A percentile compares a stretch with the other conserved stretches of the same genome.
These are phyloP conservation scores for Halictus rubicundus DNA, from an alignment of 1,140 invertebrate genomes.

Conservation along the genomic window DNA sequence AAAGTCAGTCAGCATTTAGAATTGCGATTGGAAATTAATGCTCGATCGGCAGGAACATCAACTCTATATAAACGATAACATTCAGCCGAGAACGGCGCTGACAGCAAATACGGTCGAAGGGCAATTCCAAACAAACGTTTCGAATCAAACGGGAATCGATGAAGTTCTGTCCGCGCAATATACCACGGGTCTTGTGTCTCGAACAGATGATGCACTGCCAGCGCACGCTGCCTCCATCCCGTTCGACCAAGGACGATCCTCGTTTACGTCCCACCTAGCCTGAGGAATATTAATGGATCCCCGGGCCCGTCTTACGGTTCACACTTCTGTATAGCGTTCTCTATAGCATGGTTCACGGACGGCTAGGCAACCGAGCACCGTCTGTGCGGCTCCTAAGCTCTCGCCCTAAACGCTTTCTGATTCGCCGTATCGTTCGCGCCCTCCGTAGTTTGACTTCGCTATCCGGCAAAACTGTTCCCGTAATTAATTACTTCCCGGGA, in stretches of 20 bases:
- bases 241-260: constrained; percentile 56
- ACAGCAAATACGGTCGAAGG: neutral
- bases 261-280: constrained; percentile 61
- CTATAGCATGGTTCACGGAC: constrained; percentile 16
- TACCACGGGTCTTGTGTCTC: constrained; percentile 61
- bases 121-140: neutral
- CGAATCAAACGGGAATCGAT: constrained; percentile 26
- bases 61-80: neutral
- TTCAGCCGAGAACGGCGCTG: neutral
- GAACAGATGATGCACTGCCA: constrained; percentile 67
- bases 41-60: neutral
- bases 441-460: neutral
- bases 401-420: constrained; percentile 40
- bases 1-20: too few relatives aligned
- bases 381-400: constrained; percentile 18
- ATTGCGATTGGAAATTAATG: neutral
- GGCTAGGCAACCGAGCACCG: neutral
- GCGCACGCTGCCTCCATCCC: constrained; percentile 29
- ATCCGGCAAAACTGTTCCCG: constrained; percentile 22
- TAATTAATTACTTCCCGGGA: constrained; percentile 46
- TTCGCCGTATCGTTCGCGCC: constrained; percentile 11
- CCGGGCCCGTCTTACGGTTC: constrained; percentile 32
- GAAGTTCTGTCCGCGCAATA: constrained; percentile 24
- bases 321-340: constrained; percentile 10
- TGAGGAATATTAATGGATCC: constrained; percentile 72